These are phyloP conservation scores for Copidosoma aretas DNA, from an alignment of 2,888 invertebrate species.

Conservation along the genomic window DNA sequence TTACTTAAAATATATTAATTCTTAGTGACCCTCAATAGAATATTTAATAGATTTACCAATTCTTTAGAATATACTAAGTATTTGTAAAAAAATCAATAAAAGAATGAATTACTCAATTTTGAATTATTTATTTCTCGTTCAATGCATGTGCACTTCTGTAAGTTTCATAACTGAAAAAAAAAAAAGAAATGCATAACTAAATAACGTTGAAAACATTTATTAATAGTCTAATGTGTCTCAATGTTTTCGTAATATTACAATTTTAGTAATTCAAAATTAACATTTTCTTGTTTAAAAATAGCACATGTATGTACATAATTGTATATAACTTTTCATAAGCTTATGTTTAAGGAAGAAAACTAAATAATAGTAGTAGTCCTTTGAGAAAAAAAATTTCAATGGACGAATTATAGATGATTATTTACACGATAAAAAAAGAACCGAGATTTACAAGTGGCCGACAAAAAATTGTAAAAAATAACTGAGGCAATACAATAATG, in stretches of 20 bases:
- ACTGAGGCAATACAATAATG: slow-evolving; percentile 5
- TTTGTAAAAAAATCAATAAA: no score
- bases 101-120: no score
- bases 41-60: no score
- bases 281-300: slow-evolving; percentile 28
- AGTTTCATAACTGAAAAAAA: no score
- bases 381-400: slow-evolving; percentile 3
- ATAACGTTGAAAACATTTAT: slow-evolving; percentile 37
- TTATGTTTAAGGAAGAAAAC: slow-evolving; percentile 12
- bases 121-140: no score
- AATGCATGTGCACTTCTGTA: no score
- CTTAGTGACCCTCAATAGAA: no score
- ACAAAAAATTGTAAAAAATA: slow-evolving; percentile 12
- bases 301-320: slow-evolving; percentile 11
- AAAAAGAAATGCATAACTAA: neutral
- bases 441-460: neutral
- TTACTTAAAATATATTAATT: no score
- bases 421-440: slow-evolving; percentile 29
- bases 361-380: slow-evolving; percentile 23
- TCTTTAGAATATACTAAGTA: no score
- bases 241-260: slow-evolving; percentile 20
- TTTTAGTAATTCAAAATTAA: slow-evolving; percentile 16
- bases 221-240: slow-evolving; percentile 24
- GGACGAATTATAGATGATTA: slow-evolving; percentile 11
- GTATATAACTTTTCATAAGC: slow-evolving; percentile 7